phyloP scores from a whole-genome alignment of 2,797 vertebrate genomes.

The Lepus townsendii region DNA sequence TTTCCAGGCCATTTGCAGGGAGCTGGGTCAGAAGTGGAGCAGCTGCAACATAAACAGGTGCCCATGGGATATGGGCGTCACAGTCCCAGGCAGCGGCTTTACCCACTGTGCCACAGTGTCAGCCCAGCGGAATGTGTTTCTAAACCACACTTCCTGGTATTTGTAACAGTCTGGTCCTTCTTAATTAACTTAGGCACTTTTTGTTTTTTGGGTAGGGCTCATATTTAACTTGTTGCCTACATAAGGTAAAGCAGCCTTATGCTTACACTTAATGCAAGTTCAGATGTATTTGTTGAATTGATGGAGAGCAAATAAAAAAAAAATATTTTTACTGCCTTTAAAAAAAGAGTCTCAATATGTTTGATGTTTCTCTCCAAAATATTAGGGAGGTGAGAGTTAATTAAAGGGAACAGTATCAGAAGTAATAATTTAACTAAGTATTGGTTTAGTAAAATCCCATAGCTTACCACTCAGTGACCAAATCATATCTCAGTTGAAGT shows the following conservation, averaged over 20 bases:
- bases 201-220: too few species aligned
- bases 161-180: background rate
- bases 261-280: background rate
- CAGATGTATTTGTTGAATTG: background rate
- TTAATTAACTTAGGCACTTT: background rate
- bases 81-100: too few species aligned
- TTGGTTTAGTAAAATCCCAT: background rate
- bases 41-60: too few species aligned
- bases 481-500: background rate
- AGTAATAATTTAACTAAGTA: background rate
- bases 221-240: background rate
- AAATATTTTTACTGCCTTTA: background rate
- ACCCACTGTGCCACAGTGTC: too few species aligned
- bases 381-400: background rate
- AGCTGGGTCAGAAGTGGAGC: too few species aligned
- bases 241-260: background rate
- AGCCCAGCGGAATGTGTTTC: too few species aligned
- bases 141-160: background rate
- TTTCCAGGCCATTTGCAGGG: too few species aligned
- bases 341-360: background rate
- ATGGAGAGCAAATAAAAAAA: background rate
- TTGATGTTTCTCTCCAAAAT: background rate
- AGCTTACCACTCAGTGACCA: background rate
- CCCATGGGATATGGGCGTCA: too few species aligned
- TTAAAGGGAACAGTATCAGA: background rate